Base-by-base conservation (phyloP, 2,888 invertebrate species). In the Eutolmus rufibarbis region DNA sequence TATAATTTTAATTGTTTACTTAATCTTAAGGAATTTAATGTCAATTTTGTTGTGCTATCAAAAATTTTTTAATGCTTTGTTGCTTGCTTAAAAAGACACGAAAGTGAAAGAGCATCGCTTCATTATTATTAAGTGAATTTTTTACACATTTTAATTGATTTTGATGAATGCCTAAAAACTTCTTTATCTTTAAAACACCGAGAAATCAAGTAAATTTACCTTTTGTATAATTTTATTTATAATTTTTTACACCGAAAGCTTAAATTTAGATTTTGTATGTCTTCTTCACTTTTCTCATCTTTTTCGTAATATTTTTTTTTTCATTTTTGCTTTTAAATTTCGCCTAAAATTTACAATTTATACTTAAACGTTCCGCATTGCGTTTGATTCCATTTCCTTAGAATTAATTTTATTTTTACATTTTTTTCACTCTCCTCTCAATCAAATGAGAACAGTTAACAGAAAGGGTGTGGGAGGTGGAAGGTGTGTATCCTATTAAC, bases 201-300 rank as follows among this genome's bases (percentile, higher is more conserved):
- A 86, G 86, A 86, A 86, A 86, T 86, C 16, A 86, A 46, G 46
- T 86, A 46, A 76, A 76, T 89, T 89, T 87, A 88, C 89, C 89
- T 88, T 87, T 87, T 78, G 87, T 89, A 90, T 89, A 81, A 87
- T 89, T 88, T 89, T 89, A 88, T 89, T 89, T 81, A 74, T 89
- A 88, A 90, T 90, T 90, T 91, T 91, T 91, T 92, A 92, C 92
- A 92, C 91, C 92, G 90, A 92, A 92, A 92, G 92, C 92, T 92
- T 92, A 92, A 91, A 91, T 91, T 92, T 92, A 91, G 91, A 89
- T 90, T 88, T 90, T 78, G 78, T 86, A 77, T 86, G 74, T 56
- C 51, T 51, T 74, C 37, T 66, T 14, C 23, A 66, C 23, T 66
- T 66, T 51, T 16, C 7, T 28, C 23, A 12, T 66, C 23, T 12